Conservation (phyloP, 1,140 invertebrate species). For the Eumaeus atala region DNA sequence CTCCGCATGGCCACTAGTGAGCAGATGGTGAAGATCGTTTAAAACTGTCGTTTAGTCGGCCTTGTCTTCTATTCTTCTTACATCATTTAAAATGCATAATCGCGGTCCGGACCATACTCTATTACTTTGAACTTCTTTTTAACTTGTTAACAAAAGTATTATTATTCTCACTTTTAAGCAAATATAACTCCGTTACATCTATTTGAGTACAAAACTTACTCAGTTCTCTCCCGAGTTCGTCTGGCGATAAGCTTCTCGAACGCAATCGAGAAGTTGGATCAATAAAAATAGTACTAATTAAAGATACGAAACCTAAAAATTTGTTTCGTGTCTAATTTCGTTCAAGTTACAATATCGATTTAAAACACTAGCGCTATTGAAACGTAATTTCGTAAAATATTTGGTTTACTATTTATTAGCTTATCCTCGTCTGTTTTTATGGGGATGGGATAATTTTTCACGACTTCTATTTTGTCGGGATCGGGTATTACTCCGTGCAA, state of each 20-base stretch:
- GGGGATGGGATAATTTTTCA: slow-evolving; percentile 12
- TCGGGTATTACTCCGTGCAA: slow-evolving; percentile 11
- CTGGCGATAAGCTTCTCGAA: slow-evolving; percentile 23
- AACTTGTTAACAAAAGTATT: slow-evolving; percentile 11
- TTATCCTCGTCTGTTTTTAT: slow-evolving; percentile 51
- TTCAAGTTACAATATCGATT: slow-evolving; percentile 15
- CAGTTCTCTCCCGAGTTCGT: slow-evolving; percentile 27
- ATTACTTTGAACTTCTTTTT: slow-evolving; percentile 4
- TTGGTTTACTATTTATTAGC: slow-evolving; percentile 30
- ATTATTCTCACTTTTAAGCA: slow-evolving; percentile 13
- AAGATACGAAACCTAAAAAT: slow-evolving; percentile 15
- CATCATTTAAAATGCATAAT: slow-evolving; percentile 16
- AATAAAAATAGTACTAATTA: slow-evolving; percentile 19
- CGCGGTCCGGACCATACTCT: slow-evolving; percentile 15
- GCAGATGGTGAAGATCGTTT: no score
- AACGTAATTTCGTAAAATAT: slow-evolving; percentile 23
- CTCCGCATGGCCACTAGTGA: no score
- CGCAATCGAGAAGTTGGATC: slow-evolving; percentile 25
- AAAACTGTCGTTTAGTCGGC: no score
- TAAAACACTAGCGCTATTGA: slow-evolving; percentile 16
- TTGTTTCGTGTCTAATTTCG: slow-evolving; percentile 14
- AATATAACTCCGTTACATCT: slow-evolving; percentile 12
- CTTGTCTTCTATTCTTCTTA: slow-evolving; percentile 20
- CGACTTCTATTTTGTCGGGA: slow-evolving; percentile 11
- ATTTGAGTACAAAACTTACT: slow-evolving; percentile 17